Evolutionary conservation across 2,888 invertebrate genomes (phyloP), one percentile per base, ranked within the genome.

Genomic region (Scaptomyza caliginosa): DNA sequence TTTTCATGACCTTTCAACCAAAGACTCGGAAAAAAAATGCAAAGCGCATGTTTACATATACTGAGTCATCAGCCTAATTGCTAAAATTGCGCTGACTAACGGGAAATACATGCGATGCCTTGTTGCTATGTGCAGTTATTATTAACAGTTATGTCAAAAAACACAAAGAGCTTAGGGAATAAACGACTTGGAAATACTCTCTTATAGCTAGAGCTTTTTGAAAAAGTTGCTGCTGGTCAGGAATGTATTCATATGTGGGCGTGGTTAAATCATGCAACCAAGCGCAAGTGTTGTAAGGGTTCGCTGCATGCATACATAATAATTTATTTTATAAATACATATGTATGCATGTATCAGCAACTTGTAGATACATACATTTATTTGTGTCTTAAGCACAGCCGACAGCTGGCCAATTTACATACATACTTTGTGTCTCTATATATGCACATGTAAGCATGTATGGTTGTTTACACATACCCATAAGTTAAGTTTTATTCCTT

Each of bases 401-500:
- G 28, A n/a, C 11, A 30, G n/a, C 30, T 30, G n/a, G n/a, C 4
- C 1, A n/a, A 13, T 46, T 11, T 21, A n/a, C 10, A 38, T 38
- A 32, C 13, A 38, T 38, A 32, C 13, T 32, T 13, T 13, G 6
- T 7, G 6, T 32, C 3, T 71, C 58, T 10, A 16, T 8, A 19
- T 2, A 13, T 19, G 5, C 13, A 30, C 10, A 26, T 32, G 4
- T 28, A 42, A 1, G 17, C 28, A n/a, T 45, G 7, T 1, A 4
- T 19, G 24, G 5, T 16, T 8, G 23, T 24, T n/a, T 7, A 10
- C 5, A 10, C 17, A 26, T 58, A 65, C 59, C 65, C 58, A 68
- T 68, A 72, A 69, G 54, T 68, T 65, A 70, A 65, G 43, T 62
- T 48, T 67, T 67, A 56, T 71, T 75, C 58, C 64, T 66, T 65